phyloP scores from a whole-genome alignment of 2,113 vertebrate genomes.

The Xyliphius kryptos region DNA sequence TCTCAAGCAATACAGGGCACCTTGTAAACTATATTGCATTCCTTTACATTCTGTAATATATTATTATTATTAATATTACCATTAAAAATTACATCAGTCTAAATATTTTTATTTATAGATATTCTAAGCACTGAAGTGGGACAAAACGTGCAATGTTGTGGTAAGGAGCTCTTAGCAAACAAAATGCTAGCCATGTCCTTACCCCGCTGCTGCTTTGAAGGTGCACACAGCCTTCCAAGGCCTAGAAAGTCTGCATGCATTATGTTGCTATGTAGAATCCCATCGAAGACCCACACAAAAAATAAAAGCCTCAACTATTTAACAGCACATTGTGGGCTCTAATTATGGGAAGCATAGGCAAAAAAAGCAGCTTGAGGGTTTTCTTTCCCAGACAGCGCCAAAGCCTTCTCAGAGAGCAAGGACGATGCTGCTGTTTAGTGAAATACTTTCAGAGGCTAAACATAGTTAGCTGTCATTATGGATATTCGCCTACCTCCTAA shows the following conservation, averaged over 20 bases:
- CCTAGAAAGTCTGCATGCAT: conserved; percentile 45
- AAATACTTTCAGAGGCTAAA: conserved; percentile 60
- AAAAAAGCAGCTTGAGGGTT: no score
- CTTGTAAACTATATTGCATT: no score
- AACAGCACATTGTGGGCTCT: conserved; percentile 65
- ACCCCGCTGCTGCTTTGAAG: conserved; percentile 61
- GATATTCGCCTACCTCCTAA: conserved; percentile 47
- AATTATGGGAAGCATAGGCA: conserved; percentile 65
- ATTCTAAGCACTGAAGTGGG: no score
- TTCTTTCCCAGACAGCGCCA: no score
- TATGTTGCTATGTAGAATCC: conserved; percentile 65
- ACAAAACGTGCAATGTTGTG: conserved; percentile 66
- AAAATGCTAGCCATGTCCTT: conserved; percentile 65
- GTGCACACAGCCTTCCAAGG: conserved; percentile 36
- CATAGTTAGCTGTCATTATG: conserved; percentile 67
- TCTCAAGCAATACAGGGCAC: no score
- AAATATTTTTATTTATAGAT: no score
- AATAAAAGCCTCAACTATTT: conserved; percentile 69
- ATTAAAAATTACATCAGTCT: no score
- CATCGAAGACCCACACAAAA: conserved; percentile 54
- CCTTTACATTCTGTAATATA: no score
- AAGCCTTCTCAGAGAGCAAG: no score
- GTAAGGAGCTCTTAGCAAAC: conserved; percentile 63
- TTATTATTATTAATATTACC: no score
- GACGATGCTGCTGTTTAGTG: no score